Conservation (phyloP, 1,140 invertebrate genomes). For the Marisa cornuarietis region DNA sequence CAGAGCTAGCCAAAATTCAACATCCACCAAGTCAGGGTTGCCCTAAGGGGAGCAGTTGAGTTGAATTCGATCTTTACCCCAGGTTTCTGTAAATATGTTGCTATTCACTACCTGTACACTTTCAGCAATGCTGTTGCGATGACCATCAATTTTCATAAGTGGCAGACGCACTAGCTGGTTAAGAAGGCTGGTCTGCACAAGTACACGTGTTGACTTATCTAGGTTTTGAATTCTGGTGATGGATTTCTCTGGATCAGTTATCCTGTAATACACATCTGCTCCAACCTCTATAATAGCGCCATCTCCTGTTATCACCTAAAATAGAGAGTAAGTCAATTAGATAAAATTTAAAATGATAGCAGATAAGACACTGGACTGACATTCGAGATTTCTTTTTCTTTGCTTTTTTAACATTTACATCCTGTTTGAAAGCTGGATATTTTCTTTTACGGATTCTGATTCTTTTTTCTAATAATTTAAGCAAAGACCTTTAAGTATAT, state of each 20-base stretch:
- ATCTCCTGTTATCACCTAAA: constrained; percentile 54
- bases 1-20: too few relatives aligned
- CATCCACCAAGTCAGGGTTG: too few relatives aligned
- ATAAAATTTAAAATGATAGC: neutral
- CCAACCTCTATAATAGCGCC: constrained; percentile 57
- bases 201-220: constrained; percentile 49
- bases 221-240: constrained; percentile 55
- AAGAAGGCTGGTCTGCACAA: constrained; percentile 49
- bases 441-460: neutral
- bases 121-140: constrained; percentile 38
- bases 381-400: neutral
- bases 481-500: neutral
- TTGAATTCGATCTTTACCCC: too few relatives aligned
- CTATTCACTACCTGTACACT: constrained; percentile 38
- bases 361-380: neutral
- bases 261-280: constrained; percentile 56
- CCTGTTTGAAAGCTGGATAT: neutral
- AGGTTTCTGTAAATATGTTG: too few relatives aligned
- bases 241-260: constrained; percentile 46
- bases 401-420: neutral
- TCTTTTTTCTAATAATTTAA: neutral
- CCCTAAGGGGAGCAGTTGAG: too few relatives aligned
- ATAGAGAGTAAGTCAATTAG: neutral
- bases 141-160: constrained; percentile 49
- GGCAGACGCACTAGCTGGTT: constrained; percentile 45